Base-by-base conservation (phyloP, 2,797 vertebrate genomes). In the Anolis apletophallus region DNA sequence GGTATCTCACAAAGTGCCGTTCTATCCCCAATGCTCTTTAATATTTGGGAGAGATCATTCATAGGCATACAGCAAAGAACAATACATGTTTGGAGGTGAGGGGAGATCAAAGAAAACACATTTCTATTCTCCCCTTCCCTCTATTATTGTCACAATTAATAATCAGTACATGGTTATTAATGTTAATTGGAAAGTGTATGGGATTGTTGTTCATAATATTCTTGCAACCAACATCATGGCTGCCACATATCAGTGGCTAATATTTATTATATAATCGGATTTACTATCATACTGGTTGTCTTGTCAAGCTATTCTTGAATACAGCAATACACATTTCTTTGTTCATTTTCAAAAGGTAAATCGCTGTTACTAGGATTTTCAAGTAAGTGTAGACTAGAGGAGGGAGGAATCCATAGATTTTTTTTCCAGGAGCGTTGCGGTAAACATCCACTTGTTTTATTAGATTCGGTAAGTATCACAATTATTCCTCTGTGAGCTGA, bases 391-490 rank as follows among this genome's bases (percentile, higher is more conserved):
- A 5, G 52, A 16, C 72, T 1, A 5, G 57, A 16, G 29, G 77
- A 68, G 46, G 40, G n/a, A 36, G n/a, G 64, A 52, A 29, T 69
- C 0, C 36, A 61, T 3, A 71, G 10, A 34, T 54, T 78, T 59
- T 83, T 79, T 54, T 46, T 46, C 46, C 1, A 2, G 0, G 34
- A 9, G 85, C 74, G 54, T 80, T 85, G 21, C 21, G 16, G 0
- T 55, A 57, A 90, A 85, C 50, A 69, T 87, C 78, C 83, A 78
- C 87, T 89, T 64, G 76, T 86, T 91, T 91, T 57, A 92, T 91
- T 94, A 93, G 89, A 90, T 92, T 91, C 91, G 85, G 74, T 92
- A 89, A 64, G 87, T 84, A 90, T 91, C 84, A 85, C 14, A 88
- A 92, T 91, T 92, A 94, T 93, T 93, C 88, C 84, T 90, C 84